A percentile compares a stretch with the other conserved stretches of the same genome.
Conservation (phyloP, 2,888 invertebrate species). For the Cephus nigrinus region DNA sequence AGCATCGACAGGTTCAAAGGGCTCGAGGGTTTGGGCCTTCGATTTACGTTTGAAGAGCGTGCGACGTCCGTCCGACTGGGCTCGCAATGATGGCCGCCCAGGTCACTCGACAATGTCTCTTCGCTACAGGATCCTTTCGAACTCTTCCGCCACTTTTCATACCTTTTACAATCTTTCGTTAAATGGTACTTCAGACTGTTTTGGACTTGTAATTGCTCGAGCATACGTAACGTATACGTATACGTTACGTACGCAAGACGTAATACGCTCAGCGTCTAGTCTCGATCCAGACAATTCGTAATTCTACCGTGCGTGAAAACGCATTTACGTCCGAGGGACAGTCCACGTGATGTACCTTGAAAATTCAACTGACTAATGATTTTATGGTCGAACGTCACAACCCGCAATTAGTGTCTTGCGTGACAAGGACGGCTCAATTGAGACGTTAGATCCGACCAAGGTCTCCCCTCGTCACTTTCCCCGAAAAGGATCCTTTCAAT, state of each 20-base stretch:
- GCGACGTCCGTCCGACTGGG: conserved; percentile 24
- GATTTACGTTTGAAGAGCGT: conserved; percentile 31
- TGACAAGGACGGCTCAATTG: not conserved
- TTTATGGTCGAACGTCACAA: not conserved
- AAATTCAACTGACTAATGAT: not conserved
- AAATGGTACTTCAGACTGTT: not conserved
- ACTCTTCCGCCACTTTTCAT: not conserved
- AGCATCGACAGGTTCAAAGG: conserved; percentile 3
- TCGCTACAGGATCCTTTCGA: not conserved
- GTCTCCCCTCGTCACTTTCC: not conserved
- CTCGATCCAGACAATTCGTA: not conserved
- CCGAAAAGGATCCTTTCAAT: not conserved
- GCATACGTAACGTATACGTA: not conserved
- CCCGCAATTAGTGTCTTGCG: not conserved
- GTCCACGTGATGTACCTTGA: too few relatives aligned
- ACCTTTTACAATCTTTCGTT: not conserved
- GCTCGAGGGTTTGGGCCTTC: conserved; percentile 1
- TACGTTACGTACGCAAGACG: too few relatives aligned
- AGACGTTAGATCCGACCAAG: not conserved
- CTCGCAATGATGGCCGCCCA: not conserved
- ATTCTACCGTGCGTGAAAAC: not conserved
- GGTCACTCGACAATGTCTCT: not conserved
- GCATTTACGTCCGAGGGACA: too few relatives aligned
- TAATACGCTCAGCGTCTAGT: not conserved
- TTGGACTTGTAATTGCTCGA: not conserved